phyloP scores from a whole-genome alignment of 2,113 vertebrate species.

The Serranochromis macrocephalus region DNA sequence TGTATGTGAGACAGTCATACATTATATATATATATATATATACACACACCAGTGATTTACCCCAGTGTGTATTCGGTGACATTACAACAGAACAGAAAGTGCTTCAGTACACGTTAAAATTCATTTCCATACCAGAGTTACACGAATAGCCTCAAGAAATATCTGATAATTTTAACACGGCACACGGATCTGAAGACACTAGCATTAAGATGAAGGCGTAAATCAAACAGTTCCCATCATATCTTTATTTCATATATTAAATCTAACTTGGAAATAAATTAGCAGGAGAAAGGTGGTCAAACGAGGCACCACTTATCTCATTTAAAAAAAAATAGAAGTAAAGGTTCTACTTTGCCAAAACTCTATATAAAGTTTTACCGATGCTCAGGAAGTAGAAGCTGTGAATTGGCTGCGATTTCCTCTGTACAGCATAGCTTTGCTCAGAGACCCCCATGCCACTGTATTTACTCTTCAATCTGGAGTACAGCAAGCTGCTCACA shows the following conservation, averaged over 20 bases:
- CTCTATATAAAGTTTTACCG: background rate
- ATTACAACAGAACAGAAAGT: constrained; percentile 16
- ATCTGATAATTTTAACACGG: background rate
- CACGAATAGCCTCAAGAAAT: background rate
- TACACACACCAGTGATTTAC: background rate
- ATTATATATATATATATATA: background rate
- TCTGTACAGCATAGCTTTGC: background rate
- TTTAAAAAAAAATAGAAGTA: background rate
- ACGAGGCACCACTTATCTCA: background rate
- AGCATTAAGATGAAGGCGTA: background rate
- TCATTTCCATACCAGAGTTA: background rate
- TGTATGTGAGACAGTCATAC: background rate
- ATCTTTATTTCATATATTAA: constrained; percentile 34
- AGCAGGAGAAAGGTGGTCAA: background rate
- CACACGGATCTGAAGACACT: background rate
- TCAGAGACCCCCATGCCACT: background rate
- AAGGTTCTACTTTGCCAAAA: background rate
- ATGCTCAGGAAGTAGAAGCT: background rate
- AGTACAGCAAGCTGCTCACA: constrained; percentile 75
- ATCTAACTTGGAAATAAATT: constrained; percentile 2
- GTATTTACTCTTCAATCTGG: constrained; percentile 66
- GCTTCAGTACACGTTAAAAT: constrained; percentile 7
- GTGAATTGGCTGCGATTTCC: background rate
- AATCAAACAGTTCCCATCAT: background rate
- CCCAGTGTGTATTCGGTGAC: constrained; percentile 25